These are phyloP conservation scores for Odontamblyopus lacepedii DNA, from an alignment of 2,797 vertebrate species.

Conservation along the genomic window DNA sequence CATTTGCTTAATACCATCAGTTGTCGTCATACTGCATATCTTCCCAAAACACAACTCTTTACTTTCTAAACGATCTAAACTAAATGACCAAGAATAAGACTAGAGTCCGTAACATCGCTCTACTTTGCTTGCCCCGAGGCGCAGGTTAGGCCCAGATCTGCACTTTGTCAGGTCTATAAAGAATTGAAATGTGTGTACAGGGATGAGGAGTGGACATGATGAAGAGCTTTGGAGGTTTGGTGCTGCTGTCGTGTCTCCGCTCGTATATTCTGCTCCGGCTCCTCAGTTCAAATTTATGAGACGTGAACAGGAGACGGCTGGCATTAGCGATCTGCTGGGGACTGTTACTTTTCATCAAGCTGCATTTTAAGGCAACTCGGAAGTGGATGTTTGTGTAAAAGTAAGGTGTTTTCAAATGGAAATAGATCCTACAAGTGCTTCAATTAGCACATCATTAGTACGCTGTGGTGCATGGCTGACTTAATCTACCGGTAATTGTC, in stretches of 20 bases:
- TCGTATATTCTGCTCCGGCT: conserved; percentile 47
- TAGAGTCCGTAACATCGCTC: conserved; percentile 8
- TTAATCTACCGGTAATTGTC: too few species aligned
- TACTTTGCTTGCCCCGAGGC: conserved; percentile 25
- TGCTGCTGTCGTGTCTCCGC: conserved; percentile 39
- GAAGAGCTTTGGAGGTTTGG: conserved; percentile 39
- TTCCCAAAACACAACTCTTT: neutral
- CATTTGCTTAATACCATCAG: neutral
- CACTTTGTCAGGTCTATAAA: conserved; percentile 39
- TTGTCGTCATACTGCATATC: too few species aligned
- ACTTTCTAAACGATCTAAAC: neutral
- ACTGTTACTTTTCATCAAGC: conserved; percentile 23
- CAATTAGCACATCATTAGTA: too few species aligned
- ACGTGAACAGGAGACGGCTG: conserved; percentile 44
- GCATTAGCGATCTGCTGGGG: conserved; percentile 33
- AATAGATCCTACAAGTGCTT: too few species aligned
- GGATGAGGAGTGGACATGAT: conserved; percentile 48
- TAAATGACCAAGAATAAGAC: neutral
- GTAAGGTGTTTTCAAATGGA: too few species aligned
- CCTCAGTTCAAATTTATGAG: conserved; percentile 36
- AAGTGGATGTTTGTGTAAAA: conserved; percentile 9
- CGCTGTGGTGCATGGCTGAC: too few species aligned
- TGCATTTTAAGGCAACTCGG: conserved; percentile 25
- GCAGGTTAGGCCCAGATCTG: conserved; percentile 23
- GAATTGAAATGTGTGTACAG: conserved; percentile 40